Percentiles rank a stretch among this genome's conserved stretches.
phyloP scores from a whole-genome alignment of 2,113 vertebrate species.

The Malaclemys terrapin region DNA sequence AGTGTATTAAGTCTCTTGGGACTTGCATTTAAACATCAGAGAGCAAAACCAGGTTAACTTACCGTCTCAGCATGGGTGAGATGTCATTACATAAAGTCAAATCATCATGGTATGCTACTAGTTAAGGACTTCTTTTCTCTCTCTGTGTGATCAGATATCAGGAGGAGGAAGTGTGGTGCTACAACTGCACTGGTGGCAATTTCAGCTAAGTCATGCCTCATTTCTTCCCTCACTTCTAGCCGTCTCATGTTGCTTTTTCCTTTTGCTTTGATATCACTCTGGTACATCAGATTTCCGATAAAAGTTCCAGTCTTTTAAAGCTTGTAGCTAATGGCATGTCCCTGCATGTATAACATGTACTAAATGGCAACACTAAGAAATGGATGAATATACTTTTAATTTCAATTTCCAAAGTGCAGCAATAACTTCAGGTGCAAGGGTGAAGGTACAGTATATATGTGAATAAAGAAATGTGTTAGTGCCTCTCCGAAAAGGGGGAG shows the following conservation, averaged over 20 bases:
- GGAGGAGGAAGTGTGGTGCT: not conserved
- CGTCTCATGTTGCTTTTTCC: not conserved
- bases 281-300: not conserved
- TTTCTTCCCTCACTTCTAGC: not conserved
- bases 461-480: not conserved
- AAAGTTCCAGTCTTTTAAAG: not conserved
- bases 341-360: not conserved
- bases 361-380: not conserved
- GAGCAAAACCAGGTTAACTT: not conserved
- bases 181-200: not conserved
- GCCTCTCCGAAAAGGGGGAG: no score
- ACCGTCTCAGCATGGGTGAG: no score
- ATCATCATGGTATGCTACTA: not conserved
- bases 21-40: not conserved
- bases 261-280: not conserved
- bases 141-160: not conserved
- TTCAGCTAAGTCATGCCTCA: not conserved
- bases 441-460: not conserved
- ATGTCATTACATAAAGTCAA: not conserved
- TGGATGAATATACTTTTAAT: not conserved
- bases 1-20: not conserved
- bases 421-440: not conserved
- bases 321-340: not conserved
- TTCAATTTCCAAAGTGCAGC: not conserved
- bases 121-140: not conserved